These are phyloP conservation scores for Drosophila aldrichi DNA, from an alignment of 2,888 invertebrate species.

Conservation along the genomic window DNA sequence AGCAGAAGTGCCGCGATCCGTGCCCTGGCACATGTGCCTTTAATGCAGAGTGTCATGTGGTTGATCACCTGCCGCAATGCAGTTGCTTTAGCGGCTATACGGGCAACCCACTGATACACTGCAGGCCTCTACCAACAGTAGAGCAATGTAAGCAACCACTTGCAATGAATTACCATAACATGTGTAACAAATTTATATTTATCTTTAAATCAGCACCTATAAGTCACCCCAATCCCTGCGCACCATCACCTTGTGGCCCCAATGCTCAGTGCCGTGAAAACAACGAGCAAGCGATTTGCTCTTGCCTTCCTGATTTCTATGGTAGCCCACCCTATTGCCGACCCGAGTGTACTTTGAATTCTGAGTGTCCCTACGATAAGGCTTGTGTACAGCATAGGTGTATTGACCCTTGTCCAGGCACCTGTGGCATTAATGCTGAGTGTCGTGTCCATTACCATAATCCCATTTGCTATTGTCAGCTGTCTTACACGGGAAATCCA, in stretches of 20 bases:
- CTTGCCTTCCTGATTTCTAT: slow-evolving; percentile 89
- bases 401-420: slow-evolving; percentile 88
- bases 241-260: slow-evolving; percentile 89
- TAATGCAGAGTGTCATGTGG: slow-evolving; percentile 90
- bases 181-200: slow-evolving; percentile 17
- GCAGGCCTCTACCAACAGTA: slow-evolving; percentile 84
- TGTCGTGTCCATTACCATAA: slow-evolving; percentile 89
- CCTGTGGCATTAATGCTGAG: slow-evolving; percentile 88
- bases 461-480: slow-evolving; percentile 88
- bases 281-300: slow-evolving; percentile 88
- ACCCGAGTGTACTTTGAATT: slow-evolving; percentile 91
- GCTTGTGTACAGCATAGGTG: slow-evolving; percentile 90
- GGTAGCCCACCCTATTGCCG: slow-evolving; percentile 91
- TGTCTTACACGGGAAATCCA: slow-evolving; percentile 89
- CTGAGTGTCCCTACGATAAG: slow-evolving; percentile 87
- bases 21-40: slow-evolving; percentile 91
- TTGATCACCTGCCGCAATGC: slow-evolving; percentile 91
- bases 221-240: slow-evolving; percentile 86
- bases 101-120: slow-evolving; percentile 90
- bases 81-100: slow-evolving; percentile 89
- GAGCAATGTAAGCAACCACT: slow-evolving; percentile 86
- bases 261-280: slow-evolving; percentile 87
- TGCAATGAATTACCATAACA: neutral
- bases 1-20: slow-evolving; percentile 92
- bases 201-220: slow-evolving; percentile 47